phyloP scores from a whole-genome alignment of 2,888 invertebrate species.

The Xylota sylvarum region DNA sequence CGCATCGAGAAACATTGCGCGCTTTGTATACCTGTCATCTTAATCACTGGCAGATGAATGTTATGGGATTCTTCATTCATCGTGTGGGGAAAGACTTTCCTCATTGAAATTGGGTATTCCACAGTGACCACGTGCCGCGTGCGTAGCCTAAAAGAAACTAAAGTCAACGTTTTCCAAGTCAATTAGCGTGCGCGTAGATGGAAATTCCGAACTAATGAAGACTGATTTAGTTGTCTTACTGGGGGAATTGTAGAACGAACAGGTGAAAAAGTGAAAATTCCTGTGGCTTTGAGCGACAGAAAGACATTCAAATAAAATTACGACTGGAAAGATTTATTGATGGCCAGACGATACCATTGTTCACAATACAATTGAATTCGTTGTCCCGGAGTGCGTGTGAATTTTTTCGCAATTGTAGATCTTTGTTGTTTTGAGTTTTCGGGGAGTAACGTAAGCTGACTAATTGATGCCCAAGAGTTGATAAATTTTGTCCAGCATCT shows the following conservation, averaged over 20 bases:
- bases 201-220: conserved; percentile 50
- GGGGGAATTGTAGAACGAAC: conserved; percentile 12
- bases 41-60: conserved; percentile 56
- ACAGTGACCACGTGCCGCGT: conserved; percentile 36
- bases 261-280: conserved; percentile 34
- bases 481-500: no score
- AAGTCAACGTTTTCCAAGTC: conserved; percentile 40
- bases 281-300: neutral
- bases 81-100: conserved; percentile 16
- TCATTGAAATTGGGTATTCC: conserved; percentile 2
- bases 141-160: conserved; percentile 21
- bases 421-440: no score
- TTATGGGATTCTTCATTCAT: conserved; percentile 32
- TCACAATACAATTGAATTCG: conserved; percentile 7
- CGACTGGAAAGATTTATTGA: conserved; percentile 22
- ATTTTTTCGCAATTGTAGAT: conserved; percentile 6
- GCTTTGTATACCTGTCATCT: conserved; percentile 54
- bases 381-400: conserved; percentile 25
- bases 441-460: no score
- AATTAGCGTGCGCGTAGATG: conserved; percentile 50
- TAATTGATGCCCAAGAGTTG: conserved; percentile 3
- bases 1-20: conserved; percentile 33
- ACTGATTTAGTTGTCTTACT: conserved; percentile 31
- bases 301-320: conserved; percentile 5
- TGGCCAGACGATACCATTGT: conserved; percentile 3